A percentile compares a stretch with the other conserved stretches of the same genome.
Conservation (phyloP, 1,140 invertebrate species). For the Leptonema lineaticorne region DNA sequence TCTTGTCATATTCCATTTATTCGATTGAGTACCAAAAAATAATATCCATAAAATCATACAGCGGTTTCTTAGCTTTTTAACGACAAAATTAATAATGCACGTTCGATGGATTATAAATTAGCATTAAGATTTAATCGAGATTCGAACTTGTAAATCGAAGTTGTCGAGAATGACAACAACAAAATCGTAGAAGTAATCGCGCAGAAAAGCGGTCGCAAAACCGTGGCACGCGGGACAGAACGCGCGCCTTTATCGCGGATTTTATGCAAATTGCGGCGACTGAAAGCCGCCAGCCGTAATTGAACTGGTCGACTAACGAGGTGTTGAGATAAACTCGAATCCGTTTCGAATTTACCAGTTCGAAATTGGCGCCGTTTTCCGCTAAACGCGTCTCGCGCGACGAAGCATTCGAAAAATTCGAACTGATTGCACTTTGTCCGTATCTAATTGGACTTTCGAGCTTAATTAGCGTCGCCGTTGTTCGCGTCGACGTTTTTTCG, state of each 20-base stretch:
- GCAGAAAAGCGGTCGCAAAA: not conserved
- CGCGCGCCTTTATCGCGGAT: not conserved
- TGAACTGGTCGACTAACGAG: constrained; percentile 20
- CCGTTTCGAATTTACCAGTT: not conserved
- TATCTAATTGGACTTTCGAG: not conserved
- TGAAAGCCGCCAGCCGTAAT: constrained; percentile 18
- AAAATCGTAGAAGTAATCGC: too few species aligned
- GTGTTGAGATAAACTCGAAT: constrained; percentile 8
- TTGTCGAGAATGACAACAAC: not conserved
- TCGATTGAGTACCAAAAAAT: too few species aligned
- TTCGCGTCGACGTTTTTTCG: not conserved
- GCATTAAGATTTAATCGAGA: too few species aligned
- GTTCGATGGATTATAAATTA: too few species aligned
- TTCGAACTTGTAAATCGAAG: not conserved
- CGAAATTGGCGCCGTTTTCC: not conserved
- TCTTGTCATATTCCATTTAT: too few species aligned
- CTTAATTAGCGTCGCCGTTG: not conserved
- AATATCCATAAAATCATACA: too few species aligned
- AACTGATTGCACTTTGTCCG: not conserved
- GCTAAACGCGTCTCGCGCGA: too few species aligned
- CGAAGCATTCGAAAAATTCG: too few species aligned
- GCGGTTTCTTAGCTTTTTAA: too few species aligned
- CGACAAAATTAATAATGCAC: too few species aligned
- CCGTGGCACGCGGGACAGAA: not conserved
- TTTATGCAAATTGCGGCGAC: constrained; percentile 12